Evolutionary conservation across 1,140 invertebrate species (phyloP), one percentile per base, ranked within the genome.

Genomic region (Rhyzopertha dominica): DNA sequence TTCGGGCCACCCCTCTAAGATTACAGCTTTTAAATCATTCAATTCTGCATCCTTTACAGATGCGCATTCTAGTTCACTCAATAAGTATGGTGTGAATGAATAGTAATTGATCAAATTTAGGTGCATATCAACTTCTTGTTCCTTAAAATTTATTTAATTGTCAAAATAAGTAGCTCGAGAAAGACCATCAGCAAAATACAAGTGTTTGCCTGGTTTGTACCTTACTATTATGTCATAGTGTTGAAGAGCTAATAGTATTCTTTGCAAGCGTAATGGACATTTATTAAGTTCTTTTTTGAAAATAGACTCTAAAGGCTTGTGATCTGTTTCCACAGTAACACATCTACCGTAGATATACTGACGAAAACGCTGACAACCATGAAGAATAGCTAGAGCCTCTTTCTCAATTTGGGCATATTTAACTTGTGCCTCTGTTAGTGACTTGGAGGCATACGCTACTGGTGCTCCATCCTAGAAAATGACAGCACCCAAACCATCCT

Each of bases 351-450:
- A 61, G 3, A 66, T 35, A 51, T 61, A 67, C 37, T 66, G 57
- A 25, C 61, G 54, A 58, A 71, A 75, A 40, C 58, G 62, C 40
- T 55, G 49, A 53, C 49, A 62, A 14, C 47, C 60, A 59, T 60
- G 68, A 25, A 57, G 20, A 12, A 74, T 63, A 14, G 63, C 66
- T n/a, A 68, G 56, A 10, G 61, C 45, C 51, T 74, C 69, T 42
- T 69, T 71, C 40, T 74, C 69, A 22, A 71, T 72, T 48, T 69
- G 65, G 5, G 63, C 52, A 47, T 72, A 75, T 14, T 61, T 59
- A 28, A 56, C 23, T 51, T 74, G 59, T 23, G 58, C 42, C 18
- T 42, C 45, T 10, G 50, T 63, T 30, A 66, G 36, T 10, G 54
- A 39, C 25, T 51, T 39, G 9, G 62, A 66, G 5, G 62, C 64